A percentile compares a stretch with the other conserved stretches of the same genome.
Evolutionary conservation across 2,113 vertebrate genomes (phyloP).

Genomic region (Irena cyanogastra): DNA sequence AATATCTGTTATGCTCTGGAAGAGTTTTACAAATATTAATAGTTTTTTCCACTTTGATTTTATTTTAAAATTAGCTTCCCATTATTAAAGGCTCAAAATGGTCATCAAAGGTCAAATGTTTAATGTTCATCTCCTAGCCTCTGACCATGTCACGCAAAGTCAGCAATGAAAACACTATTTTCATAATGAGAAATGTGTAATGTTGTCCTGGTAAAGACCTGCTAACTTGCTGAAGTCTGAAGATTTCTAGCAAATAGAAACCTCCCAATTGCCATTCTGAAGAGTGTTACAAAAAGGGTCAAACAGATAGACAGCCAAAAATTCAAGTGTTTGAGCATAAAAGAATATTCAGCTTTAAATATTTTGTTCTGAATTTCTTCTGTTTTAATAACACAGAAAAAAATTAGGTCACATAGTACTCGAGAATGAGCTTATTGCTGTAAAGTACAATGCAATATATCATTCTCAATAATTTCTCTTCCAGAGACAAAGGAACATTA

Average conservation of each 20-base stretch:
- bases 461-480: background rate
- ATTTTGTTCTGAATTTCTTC: background rate
- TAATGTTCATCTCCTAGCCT: background rate
- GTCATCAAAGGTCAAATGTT: background rate
- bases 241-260: background rate
- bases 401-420: background rate
- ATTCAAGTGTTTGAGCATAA: background rate
- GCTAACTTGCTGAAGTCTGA: background rate
- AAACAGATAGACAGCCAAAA: background rate
- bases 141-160: background rate
- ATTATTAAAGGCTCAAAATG: background rate
- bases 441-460: background rate
- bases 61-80: background rate
- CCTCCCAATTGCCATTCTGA: background rate
- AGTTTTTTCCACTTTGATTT: background rate
- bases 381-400: background rate
- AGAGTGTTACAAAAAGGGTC: background rate
- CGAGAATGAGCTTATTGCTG: slow-evolving; percentile 3
- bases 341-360: background rate
- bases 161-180: background rate
- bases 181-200: background rate
- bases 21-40: background rate
- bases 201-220: background rate
- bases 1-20: background rate
- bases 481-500: background rate